Conservation (phyloP, 2,888 invertebrate species). For the Aphodius sticticus region DNA sequence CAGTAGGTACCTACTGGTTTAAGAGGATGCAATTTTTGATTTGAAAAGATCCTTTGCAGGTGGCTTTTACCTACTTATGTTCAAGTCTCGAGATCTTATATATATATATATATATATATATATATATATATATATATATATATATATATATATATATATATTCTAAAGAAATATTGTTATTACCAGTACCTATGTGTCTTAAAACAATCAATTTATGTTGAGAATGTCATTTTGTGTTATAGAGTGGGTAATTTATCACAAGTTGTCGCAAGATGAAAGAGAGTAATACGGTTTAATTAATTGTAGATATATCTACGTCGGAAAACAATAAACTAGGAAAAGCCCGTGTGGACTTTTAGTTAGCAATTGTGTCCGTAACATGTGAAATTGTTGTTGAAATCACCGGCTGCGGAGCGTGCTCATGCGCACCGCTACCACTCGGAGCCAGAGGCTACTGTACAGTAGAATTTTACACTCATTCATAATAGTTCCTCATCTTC, state of each 20-base stretch:
- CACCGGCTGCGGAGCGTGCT: constrained; percentile 22
- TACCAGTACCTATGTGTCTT: too few species aligned
- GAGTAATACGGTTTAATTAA: background rate
- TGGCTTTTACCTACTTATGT: too few species aligned
- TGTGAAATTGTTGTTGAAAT: constrained; percentile 8
- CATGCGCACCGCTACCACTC: constrained; percentile 28
- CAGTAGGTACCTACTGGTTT: too few species aligned
- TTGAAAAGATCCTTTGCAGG: too few species aligned
- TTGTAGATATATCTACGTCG: background rate
- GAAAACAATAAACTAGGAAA: background rate
- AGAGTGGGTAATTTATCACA: background rate
- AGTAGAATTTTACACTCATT: constrained; percentile 42
- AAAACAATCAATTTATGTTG: too few species aligned
- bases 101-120: too few species aligned
- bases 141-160: too few species aligned
- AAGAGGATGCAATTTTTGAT: too few species aligned
- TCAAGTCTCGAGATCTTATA: too few species aligned
- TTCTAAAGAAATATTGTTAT: too few species aligned
- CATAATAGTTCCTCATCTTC: constrained; percentile 37
- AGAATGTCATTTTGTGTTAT: too few species aligned
- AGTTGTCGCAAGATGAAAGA: background rate
- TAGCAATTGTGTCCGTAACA: constrained; percentile 14
- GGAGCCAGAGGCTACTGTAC: constrained; percentile 28
- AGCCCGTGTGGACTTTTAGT: background rate
- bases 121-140: too few species aligned